These are phyloP conservation scores for Promerops cafer DNA, from an alignment of 2,113 vertebrate genomes.

Conservation along the genomic window DNA sequence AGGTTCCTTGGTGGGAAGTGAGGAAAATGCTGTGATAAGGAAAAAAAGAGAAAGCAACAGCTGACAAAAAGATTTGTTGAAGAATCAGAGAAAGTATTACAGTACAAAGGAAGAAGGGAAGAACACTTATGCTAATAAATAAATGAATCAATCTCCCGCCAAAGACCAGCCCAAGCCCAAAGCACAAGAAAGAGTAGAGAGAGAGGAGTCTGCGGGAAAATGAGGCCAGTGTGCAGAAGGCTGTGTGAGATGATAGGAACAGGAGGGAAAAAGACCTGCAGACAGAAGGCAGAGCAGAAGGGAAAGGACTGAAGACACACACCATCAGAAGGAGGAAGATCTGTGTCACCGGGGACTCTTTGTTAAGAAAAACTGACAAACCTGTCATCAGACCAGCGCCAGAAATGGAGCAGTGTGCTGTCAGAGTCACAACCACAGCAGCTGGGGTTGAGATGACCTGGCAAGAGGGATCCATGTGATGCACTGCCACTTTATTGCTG, in stretches of 20 bases:
- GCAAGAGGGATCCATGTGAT: background rate
- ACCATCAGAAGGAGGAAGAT: background rate
- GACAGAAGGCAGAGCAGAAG: constrained; percentile 7
- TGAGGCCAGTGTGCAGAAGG: background rate
- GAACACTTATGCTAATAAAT: background rate
- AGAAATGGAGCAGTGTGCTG: background rate
- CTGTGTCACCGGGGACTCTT: background rate
- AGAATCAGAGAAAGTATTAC: background rate
- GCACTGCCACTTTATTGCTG: background rate
- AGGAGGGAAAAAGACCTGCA: background rate
- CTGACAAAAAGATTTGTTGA: background rate
- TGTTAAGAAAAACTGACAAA: background rate
- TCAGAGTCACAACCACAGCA: background rate
- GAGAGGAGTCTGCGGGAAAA: background rate
- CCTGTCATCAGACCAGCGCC: background rate
- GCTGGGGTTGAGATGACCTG: background rate
- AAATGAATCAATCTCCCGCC: background rate
- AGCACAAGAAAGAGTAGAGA: background rate
- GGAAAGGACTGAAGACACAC: background rate
- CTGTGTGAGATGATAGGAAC: background rate
- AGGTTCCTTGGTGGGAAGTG: background rate
- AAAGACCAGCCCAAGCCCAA: background rate
- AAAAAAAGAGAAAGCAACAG: background rate
- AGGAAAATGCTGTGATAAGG: background rate
- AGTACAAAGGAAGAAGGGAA: background rate